A percentile compares a stretch with the other conserved stretches of the same genome.
phyloP scores from a whole-genome alignment of 2,888 invertebrate species.

The Drosophila sordidula region DNA sequence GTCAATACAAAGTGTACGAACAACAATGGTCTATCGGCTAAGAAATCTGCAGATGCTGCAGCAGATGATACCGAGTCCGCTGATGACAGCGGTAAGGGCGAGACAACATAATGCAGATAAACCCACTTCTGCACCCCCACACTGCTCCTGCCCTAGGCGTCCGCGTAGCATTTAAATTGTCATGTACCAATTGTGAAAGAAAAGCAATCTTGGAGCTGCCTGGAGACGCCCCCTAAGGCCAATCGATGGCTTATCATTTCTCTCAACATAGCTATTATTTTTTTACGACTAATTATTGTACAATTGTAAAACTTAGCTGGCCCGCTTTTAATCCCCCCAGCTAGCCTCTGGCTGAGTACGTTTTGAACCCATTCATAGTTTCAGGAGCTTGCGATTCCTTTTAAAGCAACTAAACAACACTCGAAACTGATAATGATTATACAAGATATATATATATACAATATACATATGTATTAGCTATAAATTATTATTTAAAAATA shows the following conservation, averaged over 20 bases:
- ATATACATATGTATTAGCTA: slow-evolving; percentile 64
- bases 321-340: slow-evolving; percentile 20
- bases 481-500: slow-evolving; percentile 69
- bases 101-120: slow-evolving; percentile 86
- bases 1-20: slow-evolving; percentile 67
- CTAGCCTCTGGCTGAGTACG: slow-evolving; percentile 22
- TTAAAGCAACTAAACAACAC: slow-evolving; percentile 45
- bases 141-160: slow-evolving; percentile 55
- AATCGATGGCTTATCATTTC: slow-evolving; percentile 26
- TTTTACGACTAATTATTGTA: slow-evolving; percentile 35
- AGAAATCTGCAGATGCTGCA: slow-evolving; percentile 36
- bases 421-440: slow-evolving; percentile 64
- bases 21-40: slow-evolving; percentile 60
- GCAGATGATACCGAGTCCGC: slow-evolving; percentile 83
- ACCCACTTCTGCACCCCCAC: slow-evolving; percentile 9
- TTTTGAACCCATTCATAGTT: slow-evolving; percentile 55
- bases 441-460: slow-evolving; percentile 57
- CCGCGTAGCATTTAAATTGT: slow-evolving; percentile 55
- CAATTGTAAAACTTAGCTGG: slow-evolving; percentile 36
- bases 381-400: slow-evolving; percentile 52
- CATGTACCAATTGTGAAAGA: slow-evolving; percentile 19
- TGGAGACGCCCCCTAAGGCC: slow-evolving; percentile 25
- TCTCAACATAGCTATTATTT: slow-evolving; percentile 28
- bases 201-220: slow-evolving; percentile 24
- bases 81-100: slow-evolving; percentile 96